Evolutionary conservation across 2,888 invertebrate genomes (phyloP).

Genomic region (Cacoxenus indagator): DNA sequence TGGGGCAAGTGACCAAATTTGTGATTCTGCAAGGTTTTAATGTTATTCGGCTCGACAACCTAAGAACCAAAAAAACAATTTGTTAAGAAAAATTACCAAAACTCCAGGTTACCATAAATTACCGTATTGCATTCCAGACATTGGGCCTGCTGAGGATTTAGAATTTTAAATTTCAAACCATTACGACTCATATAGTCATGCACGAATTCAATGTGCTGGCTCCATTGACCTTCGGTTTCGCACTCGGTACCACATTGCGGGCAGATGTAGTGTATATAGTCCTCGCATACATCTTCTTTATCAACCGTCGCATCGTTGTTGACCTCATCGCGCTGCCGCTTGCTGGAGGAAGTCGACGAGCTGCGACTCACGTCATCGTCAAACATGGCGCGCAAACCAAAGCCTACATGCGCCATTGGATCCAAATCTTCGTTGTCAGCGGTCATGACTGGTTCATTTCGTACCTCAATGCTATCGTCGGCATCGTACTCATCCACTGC

Average conservation of each 20-base stretch:
- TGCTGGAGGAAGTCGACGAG: constrained; percentile 40
- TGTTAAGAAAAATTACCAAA: neutral
- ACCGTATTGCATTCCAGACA: constrained; percentile 61
- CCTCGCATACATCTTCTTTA: constrained; percentile 50
- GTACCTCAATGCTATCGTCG: constrained; percentile 47
- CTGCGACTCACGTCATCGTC: constrained; percentile 44
- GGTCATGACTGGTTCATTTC: constrained; percentile 47
- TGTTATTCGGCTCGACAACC: constrained; percentile 53
- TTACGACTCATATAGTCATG: constrained; percentile 59
- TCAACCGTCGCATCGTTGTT: neutral
- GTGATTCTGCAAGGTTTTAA: constrained; percentile 55
- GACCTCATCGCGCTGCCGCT: constrained; percentile 15
- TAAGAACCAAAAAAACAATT: constrained; percentile 25
- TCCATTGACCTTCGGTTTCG: constrained; percentile 58
- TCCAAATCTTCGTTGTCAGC: constrained; percentile 37
- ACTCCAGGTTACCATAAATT: constrained; percentile 1
- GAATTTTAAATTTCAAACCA: constrained; percentile 55
- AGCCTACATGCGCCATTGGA: constrained; percentile 4
- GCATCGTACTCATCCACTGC: constrained; percentile 37
- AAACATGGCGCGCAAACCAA: constrained; percentile 28
- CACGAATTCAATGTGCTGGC: constrained; percentile 62
- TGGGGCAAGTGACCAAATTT: constrained; percentile 61
- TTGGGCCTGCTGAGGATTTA: constrained; percentile 39
- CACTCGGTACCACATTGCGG: constrained; percentile 64
- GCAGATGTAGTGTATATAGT: constrained; percentile 62